Evolutionary conservation across 2,888 invertebrate genomes (phyloP).

Genomic region (Scrobipalpa atriplicella): DNA sequence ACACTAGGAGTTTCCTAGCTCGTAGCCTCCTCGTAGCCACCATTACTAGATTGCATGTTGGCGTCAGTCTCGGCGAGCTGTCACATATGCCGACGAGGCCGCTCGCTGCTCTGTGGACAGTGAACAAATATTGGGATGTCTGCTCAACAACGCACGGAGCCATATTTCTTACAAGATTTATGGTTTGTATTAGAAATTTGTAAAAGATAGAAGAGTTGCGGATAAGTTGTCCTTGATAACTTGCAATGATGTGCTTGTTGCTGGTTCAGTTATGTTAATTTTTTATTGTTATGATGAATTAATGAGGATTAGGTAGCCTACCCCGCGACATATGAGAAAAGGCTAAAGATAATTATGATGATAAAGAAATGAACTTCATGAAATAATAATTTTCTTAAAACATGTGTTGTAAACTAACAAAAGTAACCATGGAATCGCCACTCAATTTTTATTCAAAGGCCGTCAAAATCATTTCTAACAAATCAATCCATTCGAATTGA

Average conservation of each 20-base stretch:
- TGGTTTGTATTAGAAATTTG: conserved; percentile 6
- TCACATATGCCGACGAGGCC: conserved; percentile 83
- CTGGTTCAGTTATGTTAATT: too few relatives aligned
- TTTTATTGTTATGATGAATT: too few relatives aligned
- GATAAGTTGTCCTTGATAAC: background rate
- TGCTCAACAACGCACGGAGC: conserved; percentile 4
- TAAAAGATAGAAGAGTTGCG: background rate
- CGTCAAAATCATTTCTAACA: background rate
- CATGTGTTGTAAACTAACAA: too few relatives aligned
- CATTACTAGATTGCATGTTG: conserved; percentile 87
- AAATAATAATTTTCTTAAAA: too few relatives aligned
- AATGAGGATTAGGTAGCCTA: too few relatives aligned
- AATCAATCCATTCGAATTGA: background rate
- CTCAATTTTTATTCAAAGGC: too few relatives aligned
- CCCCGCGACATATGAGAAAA: too few relatives aligned
- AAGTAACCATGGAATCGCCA: too few relatives aligned
- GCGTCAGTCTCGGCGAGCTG: conserved; percentile 69
- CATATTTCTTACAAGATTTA: conserved; percentile 13
- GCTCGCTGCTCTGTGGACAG: conserved; percentile 48
- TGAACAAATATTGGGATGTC: conserved; percentile 30
- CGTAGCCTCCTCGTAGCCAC: background rate
- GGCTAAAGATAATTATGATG: too few relatives aligned
- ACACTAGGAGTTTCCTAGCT: conserved; percentile 5
- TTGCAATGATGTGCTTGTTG: too few relatives aligned
- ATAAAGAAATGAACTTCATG: too few relatives aligned